Evolutionary conservation across 1,140 invertebrate species (phyloP).

Genomic region (Aricia agestis): DNA sequence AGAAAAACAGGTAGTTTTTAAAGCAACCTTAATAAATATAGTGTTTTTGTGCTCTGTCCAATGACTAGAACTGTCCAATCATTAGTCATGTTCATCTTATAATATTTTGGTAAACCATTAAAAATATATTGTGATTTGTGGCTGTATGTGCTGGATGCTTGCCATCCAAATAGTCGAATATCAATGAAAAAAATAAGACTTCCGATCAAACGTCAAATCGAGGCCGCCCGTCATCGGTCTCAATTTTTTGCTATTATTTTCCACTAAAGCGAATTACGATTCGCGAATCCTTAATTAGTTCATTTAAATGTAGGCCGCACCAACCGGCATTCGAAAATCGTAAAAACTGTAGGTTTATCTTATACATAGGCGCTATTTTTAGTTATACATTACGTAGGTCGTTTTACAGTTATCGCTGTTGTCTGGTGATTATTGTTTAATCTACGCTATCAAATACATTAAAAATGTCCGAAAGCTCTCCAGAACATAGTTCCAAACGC

Average conservation of each 20-base stretch:
- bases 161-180: no score
- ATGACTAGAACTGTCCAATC: no score
- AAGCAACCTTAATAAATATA: no score
- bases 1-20: no score
- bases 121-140: no score
- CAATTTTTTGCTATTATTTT: slow-evolving; percentile 4
- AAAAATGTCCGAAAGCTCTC: slow-evolving; percentile 66
- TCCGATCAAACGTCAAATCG: not conserved
- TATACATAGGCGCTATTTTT: not conserved
- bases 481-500: slow-evolving; percentile 49
- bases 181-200: no score
- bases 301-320: not conserved
- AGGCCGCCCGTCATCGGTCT: not conserved
- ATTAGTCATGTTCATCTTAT: no score
- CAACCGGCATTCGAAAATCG: not conserved
- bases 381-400: not conserved
- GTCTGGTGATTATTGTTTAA: not conserved
- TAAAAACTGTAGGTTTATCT: not conserved
- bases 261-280: slow-evolving; percentile 4
- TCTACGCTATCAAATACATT: slow-evolving; percentile 8
- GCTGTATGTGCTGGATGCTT: no score
- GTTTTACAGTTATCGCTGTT: slow-evolving; percentile 3
- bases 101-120: no score
- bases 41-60: no score
- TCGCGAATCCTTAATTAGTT: slow-evolving; percentile 9